Evolutionary conservation across 2,113 vertebrate genomes (phyloP).

Genomic region (Micromys minutus): DNA sequence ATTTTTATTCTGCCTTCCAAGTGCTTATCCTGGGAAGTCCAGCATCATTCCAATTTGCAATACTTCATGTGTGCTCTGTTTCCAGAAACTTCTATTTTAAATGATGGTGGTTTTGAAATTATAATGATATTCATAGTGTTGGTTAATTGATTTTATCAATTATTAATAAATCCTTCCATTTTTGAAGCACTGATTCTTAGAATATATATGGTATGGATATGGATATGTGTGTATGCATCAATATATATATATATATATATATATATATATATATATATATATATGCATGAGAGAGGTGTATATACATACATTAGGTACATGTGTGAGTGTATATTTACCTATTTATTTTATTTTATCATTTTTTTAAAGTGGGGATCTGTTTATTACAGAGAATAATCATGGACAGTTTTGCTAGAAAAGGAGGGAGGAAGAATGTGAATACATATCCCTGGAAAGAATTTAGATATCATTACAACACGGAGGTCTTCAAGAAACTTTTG

Average conservation of each 20-base stretch:
- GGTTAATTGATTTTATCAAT: not conserved
- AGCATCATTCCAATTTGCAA: not conserved
- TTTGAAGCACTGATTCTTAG: not conserved
- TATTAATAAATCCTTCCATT: not conserved
- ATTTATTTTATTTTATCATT: not conserved
- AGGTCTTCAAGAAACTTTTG: not conserved
- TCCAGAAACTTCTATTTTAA: not conserved
- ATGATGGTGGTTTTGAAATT: not conserved
- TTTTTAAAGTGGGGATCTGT: no score
- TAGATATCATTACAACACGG: fast-evolving
- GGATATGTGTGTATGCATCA: not conserved
- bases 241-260: not conserved
- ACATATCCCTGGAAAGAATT: not conserved
- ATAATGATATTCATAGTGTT: not conserved
- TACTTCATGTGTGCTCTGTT: not conserved
- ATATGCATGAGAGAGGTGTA: not conserved
- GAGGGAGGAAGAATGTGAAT: not conserved
- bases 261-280: not conserved
- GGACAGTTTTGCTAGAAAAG: no score
- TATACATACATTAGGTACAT: not conserved
- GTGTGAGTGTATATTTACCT: not conserved
- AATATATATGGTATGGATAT: not conserved
- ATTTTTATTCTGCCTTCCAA: not conserved
- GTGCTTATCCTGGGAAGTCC: not conserved
- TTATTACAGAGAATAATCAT: no score